Base-by-base conservation (phyloP, 2,113 vertebrate genomes). In the Ahaetulla prasina region DNA sequence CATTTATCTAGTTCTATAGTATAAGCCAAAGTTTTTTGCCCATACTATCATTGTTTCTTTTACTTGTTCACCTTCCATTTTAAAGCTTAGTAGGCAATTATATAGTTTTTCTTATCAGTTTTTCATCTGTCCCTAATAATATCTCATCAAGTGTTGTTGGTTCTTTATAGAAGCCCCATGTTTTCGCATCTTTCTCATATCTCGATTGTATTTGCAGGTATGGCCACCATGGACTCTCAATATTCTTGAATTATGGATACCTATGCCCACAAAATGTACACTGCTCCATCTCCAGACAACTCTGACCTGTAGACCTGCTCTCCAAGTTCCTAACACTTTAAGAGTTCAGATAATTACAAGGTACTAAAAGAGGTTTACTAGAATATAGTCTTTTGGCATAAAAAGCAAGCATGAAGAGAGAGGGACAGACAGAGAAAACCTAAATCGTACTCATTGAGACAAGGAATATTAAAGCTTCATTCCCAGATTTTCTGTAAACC, bases 251-350 rank as follows among this genome's bases (percentile, higher is more conserved):
- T 89, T 90, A 89, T 52, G 49, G 18, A 27, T 84, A 8, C 50
- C 55, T 68, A 9, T 87, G 92, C 93, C 87, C 0, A 89, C 88
- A 39, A 1, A 50, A 49, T 90, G 90, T 92, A 53, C 90, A 90
- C 68, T 93, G 52, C 14, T 91, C 80, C 9, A 49, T 53, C 80
- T 92, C 52, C 55, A 86, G 53, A 0, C 94, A 94, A 30, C 16
- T 54, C 35, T 88, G 94, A 94, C 93, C 47, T 60, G 23, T 49
- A 39, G 4, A 88, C 92, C 91, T 68, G 92, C 80, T 54, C 80
- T 94, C 30, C 92, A 92, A 23, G 92, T 93, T 96, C 92, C 92
- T 95, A 94, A 92, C 45, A 92, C 0, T 47, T 0, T 0, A 89
- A 4, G 53, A 93, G 94, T 57, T 92, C 84, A 47, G 50, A 92